Evolutionary conservation across 2,113 vertebrate species (phyloP).

Genomic region (Mellivora capensis): DNA sequence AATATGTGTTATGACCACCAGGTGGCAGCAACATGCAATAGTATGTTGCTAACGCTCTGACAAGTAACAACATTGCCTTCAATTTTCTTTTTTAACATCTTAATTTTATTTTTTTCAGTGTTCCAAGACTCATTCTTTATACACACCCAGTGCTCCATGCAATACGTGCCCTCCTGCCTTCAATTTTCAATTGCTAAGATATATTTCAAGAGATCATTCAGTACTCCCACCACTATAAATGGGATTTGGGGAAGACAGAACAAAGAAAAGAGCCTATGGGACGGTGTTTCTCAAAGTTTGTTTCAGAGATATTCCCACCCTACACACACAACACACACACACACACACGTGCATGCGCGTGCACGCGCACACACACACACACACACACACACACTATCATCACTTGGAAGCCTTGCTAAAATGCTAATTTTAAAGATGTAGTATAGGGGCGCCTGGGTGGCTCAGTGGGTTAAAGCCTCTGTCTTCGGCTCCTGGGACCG

Average conservation of each 20-base stretch:
- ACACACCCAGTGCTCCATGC: no score
- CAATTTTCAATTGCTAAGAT: not conserved
- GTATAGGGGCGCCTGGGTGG: no score
- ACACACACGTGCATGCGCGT: not conserved
- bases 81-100: not conserved
- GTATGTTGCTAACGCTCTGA: not conserved
- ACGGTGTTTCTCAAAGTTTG: not conserved
- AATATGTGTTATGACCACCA: not conserved
- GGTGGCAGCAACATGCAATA: constrained; percentile 38
- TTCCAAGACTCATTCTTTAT: no score
- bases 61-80: not conserved
- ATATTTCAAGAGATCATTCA: not conserved
- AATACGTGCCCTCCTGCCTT: not conserved
- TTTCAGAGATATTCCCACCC: not conserved
- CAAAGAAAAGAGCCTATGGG: not conserved
- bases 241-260: not conserved
- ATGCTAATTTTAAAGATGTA: not conserved
- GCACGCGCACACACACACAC: no score
- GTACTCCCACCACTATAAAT: not conserved
- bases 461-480: no score
- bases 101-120: no score
- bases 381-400: not conserved
- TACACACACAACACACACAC: no score
- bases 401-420: constrained; percentile 2
- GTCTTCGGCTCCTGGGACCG: no score